phyloP scores from a whole-genome alignment of 2,888 invertebrate species.

The Eucera pruinosa region DNA sequence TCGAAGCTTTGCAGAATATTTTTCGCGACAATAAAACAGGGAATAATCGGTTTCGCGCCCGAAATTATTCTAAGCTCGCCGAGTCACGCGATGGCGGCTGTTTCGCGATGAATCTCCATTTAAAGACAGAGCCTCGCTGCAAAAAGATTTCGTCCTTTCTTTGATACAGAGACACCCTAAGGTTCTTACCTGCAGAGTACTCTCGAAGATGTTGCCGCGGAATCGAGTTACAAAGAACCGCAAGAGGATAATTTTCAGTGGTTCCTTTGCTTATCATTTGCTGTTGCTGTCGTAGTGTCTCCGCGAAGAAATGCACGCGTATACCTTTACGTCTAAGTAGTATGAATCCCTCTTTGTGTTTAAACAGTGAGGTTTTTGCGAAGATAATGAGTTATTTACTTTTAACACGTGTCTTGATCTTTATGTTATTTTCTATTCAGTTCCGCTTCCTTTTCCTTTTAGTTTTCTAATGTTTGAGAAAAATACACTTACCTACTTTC shows the following conservation, averaged over 20 bases:
- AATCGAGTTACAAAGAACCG: constrained; percentile 58
- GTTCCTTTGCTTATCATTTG: constrained; percentile 46
- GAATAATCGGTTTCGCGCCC: not conserved
- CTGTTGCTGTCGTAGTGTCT: constrained; percentile 10
- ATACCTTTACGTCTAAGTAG: not conserved
- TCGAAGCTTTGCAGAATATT: not conserved
- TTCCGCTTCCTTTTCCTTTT: no score
- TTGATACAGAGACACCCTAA: constrained; percentile 14
- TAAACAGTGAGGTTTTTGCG: no score
- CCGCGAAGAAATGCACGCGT: not conserved
- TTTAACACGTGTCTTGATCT: no score
- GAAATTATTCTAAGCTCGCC: constrained; percentile 13
- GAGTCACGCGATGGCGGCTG: not conserved
- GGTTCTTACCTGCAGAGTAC: constrained; percentile 15
- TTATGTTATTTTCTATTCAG: no score
- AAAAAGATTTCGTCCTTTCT: constrained; percentile 15
- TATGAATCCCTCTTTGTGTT: no score
- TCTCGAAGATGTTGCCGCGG: constrained; percentile 33
- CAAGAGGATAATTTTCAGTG: constrained; percentile 59
- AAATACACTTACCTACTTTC: no score
- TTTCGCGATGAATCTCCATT: constrained; percentile 11
- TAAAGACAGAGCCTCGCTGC: not conserved
- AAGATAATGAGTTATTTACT: no score
- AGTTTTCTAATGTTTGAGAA: no score
- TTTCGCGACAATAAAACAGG: not conserved